Percentiles rank a stretch among this genome's conserved stretches.
Evolutionary conservation across 2,113 vertebrate genomes (phyloP).

Genomic region (Pseudopipra pipra): DNA sequence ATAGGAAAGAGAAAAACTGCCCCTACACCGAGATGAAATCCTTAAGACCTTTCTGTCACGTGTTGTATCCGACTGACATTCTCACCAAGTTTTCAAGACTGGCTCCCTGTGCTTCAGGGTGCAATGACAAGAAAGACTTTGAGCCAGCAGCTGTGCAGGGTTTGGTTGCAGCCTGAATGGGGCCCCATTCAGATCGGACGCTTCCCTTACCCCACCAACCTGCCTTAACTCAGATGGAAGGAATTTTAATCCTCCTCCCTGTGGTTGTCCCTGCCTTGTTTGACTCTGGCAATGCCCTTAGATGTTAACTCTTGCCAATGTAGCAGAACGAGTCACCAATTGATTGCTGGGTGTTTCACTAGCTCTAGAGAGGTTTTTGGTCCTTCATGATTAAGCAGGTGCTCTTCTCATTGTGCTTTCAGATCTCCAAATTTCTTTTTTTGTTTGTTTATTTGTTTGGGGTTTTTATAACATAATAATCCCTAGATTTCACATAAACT

Average conservation of each 20-base stretch:
- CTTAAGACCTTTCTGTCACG: not conserved
- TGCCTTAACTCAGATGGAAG: not conserved
- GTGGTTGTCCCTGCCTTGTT: not conserved
- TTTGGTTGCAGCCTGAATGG: rapidly evolving
- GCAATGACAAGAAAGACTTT: not conserved
- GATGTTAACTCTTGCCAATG: not conserved
- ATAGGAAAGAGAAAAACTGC: not conserved
- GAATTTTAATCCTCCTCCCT: not conserved
- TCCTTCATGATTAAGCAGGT: not conserved
- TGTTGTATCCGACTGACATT: rapidly evolving
- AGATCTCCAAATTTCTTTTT: not conserved
- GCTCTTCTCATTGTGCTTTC: not conserved
- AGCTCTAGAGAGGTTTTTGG: not conserved
- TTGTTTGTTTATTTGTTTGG: not conserved
- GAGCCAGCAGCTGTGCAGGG: not conserved
- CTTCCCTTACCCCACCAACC: not conserved
- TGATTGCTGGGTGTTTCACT: not conserved
- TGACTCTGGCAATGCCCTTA: not conserved
- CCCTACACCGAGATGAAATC: not conserved
- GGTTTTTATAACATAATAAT: not conserved
- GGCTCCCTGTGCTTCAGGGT: not conserved
- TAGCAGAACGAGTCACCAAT: not conserved
- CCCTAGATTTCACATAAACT: not conserved
- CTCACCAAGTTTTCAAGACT: not conserved
- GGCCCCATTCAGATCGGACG: not conserved